Base-by-base conservation (phyloP, 2,888 invertebrate species). In the Cylindroiulus punctatus region DNA sequence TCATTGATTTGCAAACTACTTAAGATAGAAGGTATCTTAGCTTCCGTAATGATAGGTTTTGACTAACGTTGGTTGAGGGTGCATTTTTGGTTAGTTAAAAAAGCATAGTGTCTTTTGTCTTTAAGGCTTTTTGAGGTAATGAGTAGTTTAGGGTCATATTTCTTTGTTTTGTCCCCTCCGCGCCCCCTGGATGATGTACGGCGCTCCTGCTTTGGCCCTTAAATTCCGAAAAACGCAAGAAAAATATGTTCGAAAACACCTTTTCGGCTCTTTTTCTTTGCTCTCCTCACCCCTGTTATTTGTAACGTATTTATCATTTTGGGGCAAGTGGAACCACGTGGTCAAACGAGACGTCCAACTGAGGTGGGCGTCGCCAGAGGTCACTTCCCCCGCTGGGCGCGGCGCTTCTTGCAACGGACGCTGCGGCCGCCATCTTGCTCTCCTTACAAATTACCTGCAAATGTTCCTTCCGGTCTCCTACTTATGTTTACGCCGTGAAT, bases 271-370 rank as follows among this genome's bases (percentile, higher is more conserved):
- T 3, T 19, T 57, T 57, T 57, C 14, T 14, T 57, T 57, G 4
- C 40, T 40, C 8, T 40, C 40, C 4, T 8, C 57, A 14, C 47
- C 57, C 57, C 57, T 57, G 57, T 57, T 57, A 57, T 57, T 57
- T 57, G 57, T 57, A 57, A 57, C n/a, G 57, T 57, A 57, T 57
- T 57, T 57, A 19, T 57, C 57, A 57, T 57, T 57, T 57, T 57
- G 19, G n/a, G 57, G 57, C 57, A 57, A 57, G 57, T 57, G 57
- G 57, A n/a, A n/a, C 7, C 5, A 57, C 14, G 22, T 57, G 57
- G n/a, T 57, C 57, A 57, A 57, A 57, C 57, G 57, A 57, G 57
- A 57, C 19, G 57, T 5, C 57, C 57, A 19, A 22, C 57, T 57
- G 57, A 57, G 57, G 57, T 57, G 57, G 57, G 57, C 57, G 57